Base-by-base conservation (phyloP, 2,797 vertebrate species). In the Oreonectes daqikongensis region DNA sequence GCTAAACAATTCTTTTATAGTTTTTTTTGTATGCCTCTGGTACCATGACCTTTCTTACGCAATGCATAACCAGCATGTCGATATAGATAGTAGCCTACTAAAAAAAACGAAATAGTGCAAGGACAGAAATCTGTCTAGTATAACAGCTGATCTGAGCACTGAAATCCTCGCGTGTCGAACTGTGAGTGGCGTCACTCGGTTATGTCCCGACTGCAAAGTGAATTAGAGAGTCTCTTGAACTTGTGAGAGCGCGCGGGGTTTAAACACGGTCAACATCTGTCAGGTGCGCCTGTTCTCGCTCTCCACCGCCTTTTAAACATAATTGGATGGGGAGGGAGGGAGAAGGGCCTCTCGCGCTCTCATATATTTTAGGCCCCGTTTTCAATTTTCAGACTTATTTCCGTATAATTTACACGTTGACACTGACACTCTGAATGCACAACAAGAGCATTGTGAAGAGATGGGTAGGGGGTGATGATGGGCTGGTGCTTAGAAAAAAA, bases 211-310 rank as follows among this genome's bases (percentile, higher is more conserved):
- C 73, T 74, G 72, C 77, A 78, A 84, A 86, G 83, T 85, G 82
- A 79, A 82, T 80, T 78, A 79, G 76, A 85, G 81, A 80, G 84
- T 86, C 86, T 86, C 87, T 88, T 88, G 84, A 88, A 88, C 87
- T 84, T 72, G 77, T 69, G 76, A 83, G 81, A 84, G 82, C 77
- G 80, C 68, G 80, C 68, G 46, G 53, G 64, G 77, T 81, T 81
- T 80, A 78, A 82, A 77, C 79, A 73, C 66, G 75, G 72, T 80
- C 88, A 86, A 87, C 90, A 88, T 90, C 88, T 90, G 90, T 88
- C 89, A 90, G 90, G 89, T 91, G 89, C 84, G 88, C 85, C 71
- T 50, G 77, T 84, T 85, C 79, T 81, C 22, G 85, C 85, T 88
- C 89, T 88, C 87, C 86, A 87, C 74, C 44, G 72, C 77, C 82